phyloP scores from a whole-genome alignment of 2,888 invertebrate species.

The Schrankia costaestrigalis region DNA sequence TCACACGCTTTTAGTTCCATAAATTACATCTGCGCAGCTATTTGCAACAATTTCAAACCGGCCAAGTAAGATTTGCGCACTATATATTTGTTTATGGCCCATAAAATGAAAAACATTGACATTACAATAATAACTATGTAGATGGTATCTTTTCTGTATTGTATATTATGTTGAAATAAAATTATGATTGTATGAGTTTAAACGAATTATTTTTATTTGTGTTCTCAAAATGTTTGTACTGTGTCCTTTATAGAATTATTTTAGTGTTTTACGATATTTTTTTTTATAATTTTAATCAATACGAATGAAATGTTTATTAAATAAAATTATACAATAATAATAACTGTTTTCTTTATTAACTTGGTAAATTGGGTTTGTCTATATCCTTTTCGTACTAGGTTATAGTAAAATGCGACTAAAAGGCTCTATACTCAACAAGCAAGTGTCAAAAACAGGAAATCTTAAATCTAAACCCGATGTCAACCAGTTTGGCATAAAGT shows the following conservation, averaged over 20 bases:
- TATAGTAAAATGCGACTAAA: no score
- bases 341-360: not conserved
- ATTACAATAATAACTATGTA: conserved; percentile 6
- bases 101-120: conserved; percentile 16
- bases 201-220: conserved; percentile 27
- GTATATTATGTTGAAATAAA: conserved; percentile 8
- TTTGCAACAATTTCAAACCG: no score
- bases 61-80: no score
- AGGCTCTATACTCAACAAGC: no score
- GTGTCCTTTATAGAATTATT: conserved; percentile 24
- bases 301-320: conserved; percentile 34
- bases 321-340: conserved; percentile 36
- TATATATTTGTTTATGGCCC: no score
- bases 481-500: no score
- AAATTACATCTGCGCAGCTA: no score
- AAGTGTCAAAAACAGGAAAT: no score
- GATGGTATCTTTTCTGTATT: conserved; percentile 5
- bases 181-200: conserved; percentile 21
- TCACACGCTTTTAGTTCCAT: no score
- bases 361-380: not conserved
- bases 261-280: conserved; percentile 29
- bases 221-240: conserved; percentile 32
- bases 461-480: no score
- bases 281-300: conserved; percentile 34
- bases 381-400: no score